Evolutionary conservation across 2,797 vertebrate species (phyloP), one percentile per base, ranked within the genome.

Genomic region (Sebastes minor): DNA sequence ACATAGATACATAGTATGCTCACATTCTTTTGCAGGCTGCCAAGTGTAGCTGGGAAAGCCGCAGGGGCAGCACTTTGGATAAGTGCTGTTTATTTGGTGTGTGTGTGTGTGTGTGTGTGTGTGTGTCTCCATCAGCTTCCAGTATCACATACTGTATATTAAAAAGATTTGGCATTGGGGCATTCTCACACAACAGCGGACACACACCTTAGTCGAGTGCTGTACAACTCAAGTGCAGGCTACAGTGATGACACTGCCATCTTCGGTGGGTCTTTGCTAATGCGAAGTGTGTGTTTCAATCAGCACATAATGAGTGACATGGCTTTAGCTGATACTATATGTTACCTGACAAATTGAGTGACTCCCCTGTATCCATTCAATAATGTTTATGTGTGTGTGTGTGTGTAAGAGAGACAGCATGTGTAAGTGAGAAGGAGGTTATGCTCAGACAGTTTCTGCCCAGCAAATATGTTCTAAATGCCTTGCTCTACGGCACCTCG

Each of bases 41-140:
- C 75, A 82, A 73, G 53, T 77, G 46, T 61, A 71, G 25, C 67
- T 53, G 57, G 60, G 59, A 71, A 65, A 81, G 55, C 68, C 42
- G n/a, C 6, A 62, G 27, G 59, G 13, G 42, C 33, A 66, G 63
- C 84, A 82, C 80, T 89, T 82, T 80, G 63, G 66, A 78, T 78
- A 72, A 79, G 74, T 83, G 72, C 72, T 77, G 25, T 76, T 72
- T 52, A 75, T 75, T 75, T 62, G n/a, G 60, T 75, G 38, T 67
- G 49, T 52, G 42, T 46, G 42, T 46, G 46, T 46, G 42, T 8
- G 42, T 18, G 42, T 20, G 42, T 18, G 46, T 10, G 49, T 11
- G 8, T 10, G 53, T 33, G 53, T 74, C n/a, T 13, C 62, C 57
- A 53, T 62, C 20, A 61, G 55, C 59, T 56, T 72, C 32, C 55